Conservation (phyloP, 2,113 vertebrate species). For the Tragelaphus strepsiceros region DNA sequence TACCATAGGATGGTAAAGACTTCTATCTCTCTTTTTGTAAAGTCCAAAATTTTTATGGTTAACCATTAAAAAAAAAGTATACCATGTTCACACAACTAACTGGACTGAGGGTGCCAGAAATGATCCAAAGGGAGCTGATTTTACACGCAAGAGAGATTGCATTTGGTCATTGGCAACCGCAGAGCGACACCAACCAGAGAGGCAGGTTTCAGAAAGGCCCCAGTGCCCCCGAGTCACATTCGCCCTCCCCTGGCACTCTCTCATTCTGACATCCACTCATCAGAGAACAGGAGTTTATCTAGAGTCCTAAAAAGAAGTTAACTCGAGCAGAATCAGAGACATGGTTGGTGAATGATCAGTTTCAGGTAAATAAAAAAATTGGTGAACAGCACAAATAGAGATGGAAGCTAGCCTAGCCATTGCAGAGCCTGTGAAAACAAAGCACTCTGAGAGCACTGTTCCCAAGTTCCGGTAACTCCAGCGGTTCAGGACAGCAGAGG, state of each 20-base stretch:
- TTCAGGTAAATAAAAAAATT: background rate
- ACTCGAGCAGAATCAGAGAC: background rate
- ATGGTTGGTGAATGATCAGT: accelerated
- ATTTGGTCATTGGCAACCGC: accelerated
- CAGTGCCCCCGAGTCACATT: background rate
- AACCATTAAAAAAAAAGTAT: background rate
- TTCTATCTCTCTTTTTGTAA: background rate
- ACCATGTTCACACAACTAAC: no score
- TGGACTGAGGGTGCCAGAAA: no score
- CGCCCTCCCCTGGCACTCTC: accelerated
- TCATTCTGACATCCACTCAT: background rate
- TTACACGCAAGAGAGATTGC: accelerated
- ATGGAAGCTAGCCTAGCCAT: background rate
- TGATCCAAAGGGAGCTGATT: background rate
- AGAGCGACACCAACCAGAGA: background rate
- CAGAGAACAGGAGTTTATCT: accelerated
- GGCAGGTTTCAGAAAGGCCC: background rate
- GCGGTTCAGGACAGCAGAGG: background rate
- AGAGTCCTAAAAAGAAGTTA: background rate
- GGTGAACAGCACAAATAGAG: background rate
- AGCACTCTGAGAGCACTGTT: background rate
- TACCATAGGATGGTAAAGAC: accelerated
- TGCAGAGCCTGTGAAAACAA: accelerated
- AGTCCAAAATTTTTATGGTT: background rate
- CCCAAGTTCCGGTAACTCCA: accelerated